These are phyloP conservation scores for Antennarius maculatus DNA, from an alignment of 2,797 vertebrate species.

Conservation along the genomic window DNA sequence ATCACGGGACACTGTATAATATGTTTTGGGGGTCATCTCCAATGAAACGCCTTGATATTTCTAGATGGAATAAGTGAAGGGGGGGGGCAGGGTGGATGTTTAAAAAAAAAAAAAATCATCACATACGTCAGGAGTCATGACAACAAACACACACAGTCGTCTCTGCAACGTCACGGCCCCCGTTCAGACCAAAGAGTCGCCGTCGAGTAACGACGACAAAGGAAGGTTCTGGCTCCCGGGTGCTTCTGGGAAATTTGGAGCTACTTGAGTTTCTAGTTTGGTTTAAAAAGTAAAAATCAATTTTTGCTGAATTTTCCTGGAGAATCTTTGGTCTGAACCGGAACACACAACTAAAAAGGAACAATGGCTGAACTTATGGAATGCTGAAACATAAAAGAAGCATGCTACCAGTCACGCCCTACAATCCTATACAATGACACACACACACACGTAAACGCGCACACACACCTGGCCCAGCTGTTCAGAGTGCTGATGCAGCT, in stretches of 20 bases:
- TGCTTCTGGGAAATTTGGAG: too few relatives aligned
- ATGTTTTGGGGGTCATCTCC: constrained; percentile 88
- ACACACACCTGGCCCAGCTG: constrained; percentile 92
- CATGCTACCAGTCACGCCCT: constrained; percentile 53
- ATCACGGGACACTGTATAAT: constrained; percentile 87
- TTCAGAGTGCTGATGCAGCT: constrained; percentile 96
- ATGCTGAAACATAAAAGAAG: constrained; percentile 61
- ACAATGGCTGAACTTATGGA: constrained; percentile 64
- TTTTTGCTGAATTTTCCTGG: too few relatives aligned
- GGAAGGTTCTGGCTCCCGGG: too few relatives aligned
- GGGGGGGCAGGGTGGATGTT: constrained; percentile 78
- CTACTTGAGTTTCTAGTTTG: too few relatives aligned
- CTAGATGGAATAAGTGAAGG: constrained; percentile 86
- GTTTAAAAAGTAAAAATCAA: too few relatives aligned
- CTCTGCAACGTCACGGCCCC: constrained; percentile 30
- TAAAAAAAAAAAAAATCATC: constrained; percentile 54
- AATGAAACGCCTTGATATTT: constrained; percentile 88
- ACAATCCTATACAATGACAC: constrained; percentile 15
- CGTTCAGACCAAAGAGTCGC: too few relatives aligned
- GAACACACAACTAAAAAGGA: constrained; percentile 56
- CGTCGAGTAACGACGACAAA: too few relatives aligned
- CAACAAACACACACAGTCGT: constrained; percentile 66
- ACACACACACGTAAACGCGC: constrained; percentile 11
- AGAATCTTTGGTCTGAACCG: too few relatives aligned
- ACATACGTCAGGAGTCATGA: constrained; percentile 74